Base-by-base conservation (phyloP, 2,113 vertebrate genomes). In the Hypocryptadius cinnamomeus region DNA sequence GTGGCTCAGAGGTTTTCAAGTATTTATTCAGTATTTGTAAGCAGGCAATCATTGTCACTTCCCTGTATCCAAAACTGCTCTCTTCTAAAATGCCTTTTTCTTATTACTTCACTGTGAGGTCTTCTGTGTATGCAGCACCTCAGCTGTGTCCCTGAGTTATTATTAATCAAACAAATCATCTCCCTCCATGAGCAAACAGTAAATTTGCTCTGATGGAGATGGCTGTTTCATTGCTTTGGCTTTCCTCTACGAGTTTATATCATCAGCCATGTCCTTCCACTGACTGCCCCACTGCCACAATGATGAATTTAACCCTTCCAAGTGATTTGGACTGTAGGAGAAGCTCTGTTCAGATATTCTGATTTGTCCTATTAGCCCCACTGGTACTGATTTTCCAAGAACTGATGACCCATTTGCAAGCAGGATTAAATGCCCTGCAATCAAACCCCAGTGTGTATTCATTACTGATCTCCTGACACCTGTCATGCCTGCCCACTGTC, bases 361-460 rank as follows among this genome's bases (percentile, higher is more conserved):
- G 69, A 91, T 92, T 72, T 53, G 24, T 89, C 74, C 90, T 48
- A 8, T 60, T 53, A 45, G 45, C 80, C 40, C 61, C 78, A 74
- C 56, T 20, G 2, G 54, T 64, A 60, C 74, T 57, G 92, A 86
- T 94, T 94, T 92, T 64, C 76, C 70, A 93, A 72, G 79, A 91
- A 81, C 3, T 80, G 93, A 94, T 93, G 94, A 63, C 77, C 68
- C 94, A 79, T 95, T 96, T 97, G 90, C 94, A 87, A 96, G 94
- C 90, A 94, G 87, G 85, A 96, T 90, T 94, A 95, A 94, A 94
- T 30, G 35, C 90, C 79, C 64, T 95, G 96, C 97, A 87, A 60
- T 87, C 85, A 94, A 95, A 95, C 89, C 90, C 70, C 81, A 85
- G 82, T 56, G 89, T 63, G 93, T 53, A 94, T 93, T 83, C 21